Conservation (phyloP, 2,888 invertebrate genomes). For the Ashinkailepas kermadecensis region DNA sequence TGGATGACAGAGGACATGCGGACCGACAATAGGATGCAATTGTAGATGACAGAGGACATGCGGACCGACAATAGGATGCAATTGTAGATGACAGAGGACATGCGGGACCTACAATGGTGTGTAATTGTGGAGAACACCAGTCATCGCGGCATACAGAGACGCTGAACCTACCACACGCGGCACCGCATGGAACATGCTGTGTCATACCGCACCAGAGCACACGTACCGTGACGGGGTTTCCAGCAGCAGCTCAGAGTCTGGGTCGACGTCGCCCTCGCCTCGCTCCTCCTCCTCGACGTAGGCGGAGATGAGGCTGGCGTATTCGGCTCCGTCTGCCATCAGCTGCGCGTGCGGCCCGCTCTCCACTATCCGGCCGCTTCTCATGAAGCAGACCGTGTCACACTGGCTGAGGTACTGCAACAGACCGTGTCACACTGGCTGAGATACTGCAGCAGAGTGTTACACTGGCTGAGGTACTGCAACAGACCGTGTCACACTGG, state of each 20-base stretch:
- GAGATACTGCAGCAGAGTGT: constrained; percentile 45
- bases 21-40: too few species aligned
- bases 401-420: too few species aligned
- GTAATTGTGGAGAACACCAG: too few species aligned
- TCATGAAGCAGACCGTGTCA: constrained; percentile 52
- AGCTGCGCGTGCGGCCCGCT: constrained; percentile 50
- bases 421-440: constrained; percentile 43
- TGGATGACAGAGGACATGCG: too few species aligned
- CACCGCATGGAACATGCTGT: too few species aligned
- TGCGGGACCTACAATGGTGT: too few species aligned
- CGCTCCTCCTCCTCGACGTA: constrained; percentile 32
- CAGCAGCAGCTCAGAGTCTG: constrained; percentile 9
- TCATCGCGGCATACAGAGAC: too few species aligned
- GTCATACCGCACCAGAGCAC: too few species aligned
- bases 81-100: too few species aligned
- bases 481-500: constrained; percentile 42
- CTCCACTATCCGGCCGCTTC: constrained; percentile 50
- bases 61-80: too few species aligned
- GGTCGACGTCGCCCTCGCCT: constrained; percentile 13
- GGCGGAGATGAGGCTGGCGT: constrained; percentile 37
- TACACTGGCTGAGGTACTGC: constrained; percentile 49
- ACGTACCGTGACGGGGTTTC: not conserved
- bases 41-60: too few species aligned
- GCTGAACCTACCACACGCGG: too few species aligned
- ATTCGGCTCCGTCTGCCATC: constrained; percentile 41